These are phyloP conservation scores for Drosophila pachea DNA, from an alignment of 1,140 invertebrate species.

Conservation along the genomic window DNA sequence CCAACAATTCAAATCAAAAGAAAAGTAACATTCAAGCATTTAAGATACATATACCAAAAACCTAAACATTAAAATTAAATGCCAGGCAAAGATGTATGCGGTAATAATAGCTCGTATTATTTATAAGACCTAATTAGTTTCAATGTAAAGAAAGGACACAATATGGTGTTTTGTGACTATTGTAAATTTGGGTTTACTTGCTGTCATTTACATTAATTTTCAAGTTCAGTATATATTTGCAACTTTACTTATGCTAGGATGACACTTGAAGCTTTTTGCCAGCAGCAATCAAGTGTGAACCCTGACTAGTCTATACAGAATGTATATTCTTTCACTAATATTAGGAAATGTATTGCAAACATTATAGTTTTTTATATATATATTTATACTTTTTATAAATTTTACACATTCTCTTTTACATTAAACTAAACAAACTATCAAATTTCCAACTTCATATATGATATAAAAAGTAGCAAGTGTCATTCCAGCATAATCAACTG, in stretches of 20 bases:
- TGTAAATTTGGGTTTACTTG: conserved; percentile 9
- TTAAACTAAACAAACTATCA: neutral
- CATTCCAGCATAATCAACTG: conserved; percentile 19
- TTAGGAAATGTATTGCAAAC: neutral
- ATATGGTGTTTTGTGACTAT: conserved; percentile 4
- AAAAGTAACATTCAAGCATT: conserved; percentile 43
- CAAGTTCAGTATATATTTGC: conserved; percentile 3
- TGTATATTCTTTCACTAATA: conserved; percentile 1
- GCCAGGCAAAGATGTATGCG: conserved; percentile 31
- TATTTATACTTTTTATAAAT: conserved; percentile 16
- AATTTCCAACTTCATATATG: neutral
- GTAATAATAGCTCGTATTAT: conserved; percentile 57
- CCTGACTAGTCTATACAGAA: conserved; percentile 1
- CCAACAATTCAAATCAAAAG: neutral
- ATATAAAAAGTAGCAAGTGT: neutral
- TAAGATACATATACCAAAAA: conserved; percentile 65
- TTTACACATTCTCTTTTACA: conserved; percentile 29
- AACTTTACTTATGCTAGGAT: conserved; percentile 16
- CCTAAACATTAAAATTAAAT: conserved; percentile 18
- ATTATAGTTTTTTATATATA: too few species aligned
- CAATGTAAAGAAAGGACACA: conserved; percentile 10
- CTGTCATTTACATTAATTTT: conserved; percentile 10
- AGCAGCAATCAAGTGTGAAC: neutral
- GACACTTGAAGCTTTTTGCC: neutral
- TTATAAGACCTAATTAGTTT: conserved; percentile 38